Conservation (phyloP, 2,888 invertebrate species). For the Agrotis puta region DNA sequence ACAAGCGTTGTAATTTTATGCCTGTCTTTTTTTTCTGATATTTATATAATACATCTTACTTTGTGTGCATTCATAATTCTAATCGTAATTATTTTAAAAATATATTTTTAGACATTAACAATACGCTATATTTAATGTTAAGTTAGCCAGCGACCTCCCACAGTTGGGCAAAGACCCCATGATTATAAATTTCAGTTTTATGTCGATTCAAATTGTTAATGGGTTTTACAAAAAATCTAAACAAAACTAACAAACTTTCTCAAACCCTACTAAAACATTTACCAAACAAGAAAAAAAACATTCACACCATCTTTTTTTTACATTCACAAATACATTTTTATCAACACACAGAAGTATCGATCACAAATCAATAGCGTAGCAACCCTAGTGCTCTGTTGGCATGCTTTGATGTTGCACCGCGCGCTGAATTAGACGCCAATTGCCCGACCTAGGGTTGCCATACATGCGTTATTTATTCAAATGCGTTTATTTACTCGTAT, state of each 20-base stretch:
- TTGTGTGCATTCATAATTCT: no score
- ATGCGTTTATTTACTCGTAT: slow-evolving; percentile 79
- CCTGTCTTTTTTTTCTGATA: neutral
- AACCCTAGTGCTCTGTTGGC: slow-evolving; percentile 69
- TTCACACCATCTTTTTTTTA: slow-evolving; percentile 1
- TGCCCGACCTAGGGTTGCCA: slow-evolving; percentile 75
- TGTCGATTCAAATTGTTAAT: neutral
- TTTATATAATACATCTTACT: no score
- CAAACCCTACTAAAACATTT: slow-evolving; percentile 12
- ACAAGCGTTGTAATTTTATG: neutral
- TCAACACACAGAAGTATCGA: slow-evolving; percentile 42
- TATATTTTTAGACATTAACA: no score
- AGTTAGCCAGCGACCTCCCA: neutral
- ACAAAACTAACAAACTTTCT: neutral
- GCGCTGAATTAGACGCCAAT: slow-evolving; percentile 81
- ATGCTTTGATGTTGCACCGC: slow-evolving; percentile 77
- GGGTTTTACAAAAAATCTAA: neutral
- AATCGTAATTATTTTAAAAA: no score
- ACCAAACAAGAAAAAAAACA: slow-evolving; percentile 1
- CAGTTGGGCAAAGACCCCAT: neutral
- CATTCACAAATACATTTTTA: slow-evolving; percentile 36
- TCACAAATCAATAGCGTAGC: slow-evolving; percentile 65
- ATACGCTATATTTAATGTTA: neutral
- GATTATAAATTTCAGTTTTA: neutral
- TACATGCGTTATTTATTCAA: slow-evolving; percentile 79